These are phyloP conservation scores for Fistularia commersonii DNA, from an alignment of 2,797 vertebrate genomes.

Conservation along the genomic window DNA sequence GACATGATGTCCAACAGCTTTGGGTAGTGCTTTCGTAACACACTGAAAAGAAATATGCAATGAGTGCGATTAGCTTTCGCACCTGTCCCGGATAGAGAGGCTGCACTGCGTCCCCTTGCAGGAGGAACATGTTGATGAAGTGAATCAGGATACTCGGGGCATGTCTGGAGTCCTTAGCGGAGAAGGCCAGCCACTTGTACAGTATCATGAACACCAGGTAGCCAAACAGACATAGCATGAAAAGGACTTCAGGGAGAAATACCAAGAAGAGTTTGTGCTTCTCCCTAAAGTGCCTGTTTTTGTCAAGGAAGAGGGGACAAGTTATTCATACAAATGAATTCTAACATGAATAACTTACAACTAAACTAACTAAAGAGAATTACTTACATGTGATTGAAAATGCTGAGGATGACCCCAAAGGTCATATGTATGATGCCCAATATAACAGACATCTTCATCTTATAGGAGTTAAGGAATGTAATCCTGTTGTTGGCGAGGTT, in stretches of 20 bases:
- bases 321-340: constrained; percentile 12
- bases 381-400: constrained; percentile 94
- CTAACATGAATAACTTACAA: not conserved
- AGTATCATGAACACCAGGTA: constrained; percentile 95
- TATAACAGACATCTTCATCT: constrained; percentile 99
- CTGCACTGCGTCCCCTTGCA: constrained; percentile 60
- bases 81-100: constrained; percentile 88
- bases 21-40: too few relatives aligned
- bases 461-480: constrained; percentile 96
- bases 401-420: constrained; percentile 87
- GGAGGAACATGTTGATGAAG: constrained; percentile 99
- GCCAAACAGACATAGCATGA: constrained; percentile 91
- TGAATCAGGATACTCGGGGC: constrained; percentile 96
- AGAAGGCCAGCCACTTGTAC: constrained; percentile 90
- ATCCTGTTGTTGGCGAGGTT: constrained; percentile 93
- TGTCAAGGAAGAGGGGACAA: constrained; percentile 13
- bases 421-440: constrained; percentile 92
- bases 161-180: constrained; percentile 65
- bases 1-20: too few relatives aligned
- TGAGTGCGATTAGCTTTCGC: constrained; percentile 12
- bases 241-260: constrained; percentile 90
- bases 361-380: not conserved
- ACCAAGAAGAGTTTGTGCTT: constrained; percentile 86
- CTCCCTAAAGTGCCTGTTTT: constrained; percentile 87
- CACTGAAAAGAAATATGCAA: too few relatives aligned